A percentile compares a stretch with the other conserved stretches of the same genome.
phyloP scores from a whole-genome alignment of 2,888 invertebrate genomes.

The Neoaliturus tenellus region DNA sequence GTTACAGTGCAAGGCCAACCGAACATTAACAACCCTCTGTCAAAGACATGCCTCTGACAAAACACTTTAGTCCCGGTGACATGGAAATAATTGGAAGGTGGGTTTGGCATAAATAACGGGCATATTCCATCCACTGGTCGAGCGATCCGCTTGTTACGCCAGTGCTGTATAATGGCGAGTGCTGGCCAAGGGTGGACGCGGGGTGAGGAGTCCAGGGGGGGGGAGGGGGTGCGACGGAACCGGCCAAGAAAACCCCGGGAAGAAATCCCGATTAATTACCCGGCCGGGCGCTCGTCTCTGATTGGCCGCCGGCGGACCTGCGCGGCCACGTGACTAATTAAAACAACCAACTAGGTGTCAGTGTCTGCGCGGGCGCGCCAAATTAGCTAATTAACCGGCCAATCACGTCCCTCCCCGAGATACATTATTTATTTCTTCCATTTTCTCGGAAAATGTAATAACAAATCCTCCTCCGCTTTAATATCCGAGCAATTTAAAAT shows the following conservation, averaged over 20 bases:
- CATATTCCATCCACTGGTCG: background rate
- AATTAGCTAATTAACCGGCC: conserved; percentile 55
- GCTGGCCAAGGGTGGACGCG: background rate
- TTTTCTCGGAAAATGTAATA: conserved; percentile 21
- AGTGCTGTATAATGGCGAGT: conserved; percentile 14
- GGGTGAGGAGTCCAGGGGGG: background rate
- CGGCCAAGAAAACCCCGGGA: conserved; percentile 27
- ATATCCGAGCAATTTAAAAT: conserved; percentile 32
- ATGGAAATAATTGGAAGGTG: conserved; percentile 10
- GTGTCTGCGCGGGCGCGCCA: conserved; percentile 49
- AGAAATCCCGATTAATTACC: conserved; percentile 53
- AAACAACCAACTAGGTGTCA: conserved; percentile 60
- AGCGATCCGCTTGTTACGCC: background rate
- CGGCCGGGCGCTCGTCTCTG: conserved; percentile 16
- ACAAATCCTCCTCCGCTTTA: conserved; percentile 11
- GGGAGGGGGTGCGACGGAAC: background rate
- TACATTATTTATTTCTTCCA: conserved; percentile 43
- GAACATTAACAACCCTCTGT: background rate
- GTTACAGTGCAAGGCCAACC: background rate
- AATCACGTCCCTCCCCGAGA: conserved; percentile 45
- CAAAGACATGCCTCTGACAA: conserved; percentile 12
- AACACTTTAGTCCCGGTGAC: conserved; percentile 15
- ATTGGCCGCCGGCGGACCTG: conserved; percentile 54
- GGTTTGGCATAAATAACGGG: conserved; percentile 42
- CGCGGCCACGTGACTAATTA: conserved; percentile 60